phyloP scores from a whole-genome alignment of 2,113 vertebrate species.

The Carollia perspicillata region DNA sequence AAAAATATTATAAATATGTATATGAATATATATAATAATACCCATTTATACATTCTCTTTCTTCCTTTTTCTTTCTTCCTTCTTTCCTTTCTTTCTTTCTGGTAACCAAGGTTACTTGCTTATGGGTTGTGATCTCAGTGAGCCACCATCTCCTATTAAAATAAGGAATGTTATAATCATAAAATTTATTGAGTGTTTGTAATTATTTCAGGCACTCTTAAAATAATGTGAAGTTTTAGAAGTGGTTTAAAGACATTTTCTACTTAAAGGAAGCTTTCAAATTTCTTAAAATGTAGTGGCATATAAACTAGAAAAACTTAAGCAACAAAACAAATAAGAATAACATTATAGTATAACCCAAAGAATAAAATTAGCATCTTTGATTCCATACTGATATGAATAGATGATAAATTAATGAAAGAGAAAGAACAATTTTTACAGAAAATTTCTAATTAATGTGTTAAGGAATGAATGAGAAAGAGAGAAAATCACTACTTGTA shows the following conservation, averaged over 20 bases:
- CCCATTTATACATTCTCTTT: background rate
- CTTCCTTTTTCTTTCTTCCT: background rate
- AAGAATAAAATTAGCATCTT: background rate
- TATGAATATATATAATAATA: background rate
- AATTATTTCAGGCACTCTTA: background rate
- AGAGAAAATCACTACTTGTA: too few relatives aligned
- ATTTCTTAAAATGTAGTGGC: background rate
- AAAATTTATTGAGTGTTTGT: background rate
- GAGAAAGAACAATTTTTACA: background rate
- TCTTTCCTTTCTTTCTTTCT: background rate
- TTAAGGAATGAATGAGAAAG: too few relatives aligned
- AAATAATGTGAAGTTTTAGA: background rate
- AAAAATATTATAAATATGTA: background rate
- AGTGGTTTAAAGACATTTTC: background rate
- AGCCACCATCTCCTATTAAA: background rate
- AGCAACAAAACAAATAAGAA: background rate
- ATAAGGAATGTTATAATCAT: background rate
- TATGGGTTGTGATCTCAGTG: background rate
- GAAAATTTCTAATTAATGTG: background rate
- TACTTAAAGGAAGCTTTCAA: background rate
- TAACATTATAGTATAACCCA: background rate
- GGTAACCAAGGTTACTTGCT: background rate
- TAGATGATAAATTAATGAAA: background rate
- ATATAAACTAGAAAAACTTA: background rate
- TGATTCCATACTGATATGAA: background rate